phyloP scores from a whole-genome alignment of 1,140 invertebrate species.

The Drosophila leontia region DNA sequence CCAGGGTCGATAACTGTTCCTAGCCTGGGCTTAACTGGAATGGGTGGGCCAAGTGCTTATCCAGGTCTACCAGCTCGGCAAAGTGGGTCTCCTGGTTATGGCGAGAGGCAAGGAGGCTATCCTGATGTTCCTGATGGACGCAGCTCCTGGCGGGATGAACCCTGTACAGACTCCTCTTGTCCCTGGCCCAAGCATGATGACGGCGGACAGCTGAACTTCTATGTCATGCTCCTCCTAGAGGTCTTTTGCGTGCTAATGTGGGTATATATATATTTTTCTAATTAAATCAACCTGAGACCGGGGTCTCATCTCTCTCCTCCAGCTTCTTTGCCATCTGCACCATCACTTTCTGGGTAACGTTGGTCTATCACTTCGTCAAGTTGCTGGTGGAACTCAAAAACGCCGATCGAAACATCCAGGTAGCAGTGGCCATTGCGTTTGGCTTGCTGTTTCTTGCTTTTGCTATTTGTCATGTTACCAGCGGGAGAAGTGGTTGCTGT shows the following conservation, averaged over 20 bases:
- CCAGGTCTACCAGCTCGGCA: background rate
- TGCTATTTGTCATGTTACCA: slow-evolving; percentile 44
- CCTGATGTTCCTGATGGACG: no score
- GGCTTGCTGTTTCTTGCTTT: slow-evolving; percentile 54
- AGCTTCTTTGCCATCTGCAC: slow-evolving; percentile 74
- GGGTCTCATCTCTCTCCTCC: background rate
- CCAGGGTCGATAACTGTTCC: background rate
- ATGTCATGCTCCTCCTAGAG: slow-evolving; percentile 56
- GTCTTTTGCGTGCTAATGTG: slow-evolving; percentile 61
- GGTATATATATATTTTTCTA: slow-evolving; percentile 15
- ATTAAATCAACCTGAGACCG: background rate
- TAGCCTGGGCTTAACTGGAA: background rate
- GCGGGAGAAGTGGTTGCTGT: slow-evolving; percentile 3
- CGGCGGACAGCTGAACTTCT: slow-evolving; percentile 40
- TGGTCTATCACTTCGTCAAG: slow-evolving; percentile 55
- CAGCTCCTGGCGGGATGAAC: no score
- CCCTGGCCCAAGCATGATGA: background rate
- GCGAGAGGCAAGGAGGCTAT: background rate
- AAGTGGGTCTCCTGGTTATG: background rate
- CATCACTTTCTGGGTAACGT: slow-evolving; percentile 65
- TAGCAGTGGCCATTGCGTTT: slow-evolving; percentile 43
- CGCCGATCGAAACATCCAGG: slow-evolving; percentile 60
- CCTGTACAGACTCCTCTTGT: background rate
- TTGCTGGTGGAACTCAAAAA: slow-evolving; percentile 54
- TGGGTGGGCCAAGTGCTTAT: background rate